Percentiles rank a stretch among this genome's conserved stretches.
These are phyloP conservation scores for Syndactyla subalaris DNA, from an alignment of 2,797 vertebrate species.

Conservation along the genomic window DNA sequence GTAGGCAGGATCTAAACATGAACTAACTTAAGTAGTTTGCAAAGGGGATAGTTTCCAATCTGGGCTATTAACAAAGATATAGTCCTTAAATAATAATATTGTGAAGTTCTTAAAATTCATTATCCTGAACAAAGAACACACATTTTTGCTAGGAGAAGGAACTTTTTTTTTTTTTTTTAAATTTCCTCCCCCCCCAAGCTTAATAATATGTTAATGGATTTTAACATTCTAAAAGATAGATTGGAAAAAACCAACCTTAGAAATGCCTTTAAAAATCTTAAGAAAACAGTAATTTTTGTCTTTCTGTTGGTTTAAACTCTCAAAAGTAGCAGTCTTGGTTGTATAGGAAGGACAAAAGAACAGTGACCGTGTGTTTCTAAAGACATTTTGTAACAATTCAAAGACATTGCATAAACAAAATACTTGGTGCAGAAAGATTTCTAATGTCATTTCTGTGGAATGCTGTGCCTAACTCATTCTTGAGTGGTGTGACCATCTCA, in stretches of 20 bases:
- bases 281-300: background rate
- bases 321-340: background rate
- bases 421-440: slow-evolving; percentile 3
- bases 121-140: background rate
- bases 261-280: background rate
- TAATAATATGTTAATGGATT: background rate
- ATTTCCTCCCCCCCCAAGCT: accelerated
- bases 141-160: background rate
- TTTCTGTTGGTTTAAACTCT: background rate
- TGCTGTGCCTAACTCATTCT: background rate
- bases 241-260: background rate
- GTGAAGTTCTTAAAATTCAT: background rate
- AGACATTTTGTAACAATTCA: background rate
- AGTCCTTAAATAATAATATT: background rate
- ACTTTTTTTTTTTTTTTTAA: background rate
- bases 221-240: background rate
- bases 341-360: background rate
- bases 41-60: background rate
- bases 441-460: slow-evolving; percentile 22
- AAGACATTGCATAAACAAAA: background rate
- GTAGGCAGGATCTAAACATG: background rate
- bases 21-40: background rate
- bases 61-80: background rate
- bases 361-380: background rate
- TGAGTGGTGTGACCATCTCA: slow-evolving; percentile 5